phyloP scores from a whole-genome alignment of 2,888 invertebrate species.

The Nemapogon koenigi region DNA sequence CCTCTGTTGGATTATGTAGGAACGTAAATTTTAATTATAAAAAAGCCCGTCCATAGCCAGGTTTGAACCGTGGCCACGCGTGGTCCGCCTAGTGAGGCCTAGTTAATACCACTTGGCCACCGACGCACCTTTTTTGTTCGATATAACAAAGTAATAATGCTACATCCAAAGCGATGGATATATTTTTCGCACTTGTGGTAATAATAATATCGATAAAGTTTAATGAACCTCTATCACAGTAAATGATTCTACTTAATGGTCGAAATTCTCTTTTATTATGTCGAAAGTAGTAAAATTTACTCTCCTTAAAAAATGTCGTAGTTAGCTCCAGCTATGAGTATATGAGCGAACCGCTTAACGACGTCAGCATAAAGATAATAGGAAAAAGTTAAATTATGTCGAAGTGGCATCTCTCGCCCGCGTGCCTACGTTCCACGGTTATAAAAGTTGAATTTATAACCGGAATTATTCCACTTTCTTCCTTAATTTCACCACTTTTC shows the following conservation, averaged over 20 bases:
- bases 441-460: conserved; percentile 61
- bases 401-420: conserved; percentile 41
- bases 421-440: conserved; percentile 28
- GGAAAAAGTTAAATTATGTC: conserved; percentile 65
- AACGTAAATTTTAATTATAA: too few species aligned
- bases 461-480: conserved; percentile 53
- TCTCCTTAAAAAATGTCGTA: background rate
- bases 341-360: conserved; percentile 46
- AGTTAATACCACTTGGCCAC: too few species aligned
- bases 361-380: conserved; percentile 61
- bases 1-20: too few species aligned
- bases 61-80: too few species aligned
- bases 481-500: conserved; percentile 43
- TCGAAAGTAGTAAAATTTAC: background rate
- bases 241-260: background rate
- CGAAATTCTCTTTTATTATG: background rate
- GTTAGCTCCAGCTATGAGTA: conserved; percentile 16
- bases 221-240: background rate
- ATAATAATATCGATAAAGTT: background rate
- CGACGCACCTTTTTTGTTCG: too few species aligned
- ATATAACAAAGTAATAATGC: too few species aligned
- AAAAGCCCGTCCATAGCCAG: too few species aligned
- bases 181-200: too few species aligned
- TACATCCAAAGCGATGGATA: too few species aligned
- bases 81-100: too few species aligned